These are phyloP conservation scores for Mesitornis unicolor DNA, from an alignment of 2,113 vertebrate genomes.

Conservation along the genomic window DNA sequence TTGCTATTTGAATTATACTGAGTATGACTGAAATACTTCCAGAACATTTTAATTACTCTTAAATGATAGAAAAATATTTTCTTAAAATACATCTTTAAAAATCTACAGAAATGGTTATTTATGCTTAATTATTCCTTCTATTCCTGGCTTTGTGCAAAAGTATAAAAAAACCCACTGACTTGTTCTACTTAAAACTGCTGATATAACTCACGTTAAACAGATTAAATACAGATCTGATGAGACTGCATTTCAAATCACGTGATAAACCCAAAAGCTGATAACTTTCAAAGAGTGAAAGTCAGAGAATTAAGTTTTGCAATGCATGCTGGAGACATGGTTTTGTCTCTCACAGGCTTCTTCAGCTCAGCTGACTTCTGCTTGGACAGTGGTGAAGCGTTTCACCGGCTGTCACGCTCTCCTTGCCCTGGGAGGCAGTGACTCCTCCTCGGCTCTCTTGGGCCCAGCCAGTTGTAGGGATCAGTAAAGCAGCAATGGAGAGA, in stretches of 20 bases:
- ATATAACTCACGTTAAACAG: neutral
- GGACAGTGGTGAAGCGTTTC: neutral
- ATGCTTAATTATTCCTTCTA: neutral
- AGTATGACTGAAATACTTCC: neutral
- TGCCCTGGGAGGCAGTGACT: neutral
- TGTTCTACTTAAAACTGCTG: neutral
- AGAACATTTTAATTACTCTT: slow-evolving; percentile 16
- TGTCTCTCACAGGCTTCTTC: neutral
- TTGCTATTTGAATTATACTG: neutral
- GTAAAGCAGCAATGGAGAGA: neutral
- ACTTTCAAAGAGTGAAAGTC: neutral
- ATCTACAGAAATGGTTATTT: neutral
- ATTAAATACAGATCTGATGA: neutral
- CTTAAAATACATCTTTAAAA: slow-evolving; percentile 3
- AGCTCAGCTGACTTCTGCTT: neutral
- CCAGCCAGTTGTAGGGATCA: neutral
- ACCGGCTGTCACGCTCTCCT: neutral
- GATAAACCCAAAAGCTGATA: neutral
- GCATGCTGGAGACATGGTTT: neutral
- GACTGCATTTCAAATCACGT: neutral
- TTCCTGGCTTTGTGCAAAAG: neutral
- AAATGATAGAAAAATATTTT: slow-evolving; percentile 1
- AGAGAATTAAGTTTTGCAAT: neutral
- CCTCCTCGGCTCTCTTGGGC: fast-evolving
- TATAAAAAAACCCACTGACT: neutral